These are phyloP conservation scores for Styela plicata DNA, from an alignment of 23 tunicate species.

Conservation along the genomic window DNA sequence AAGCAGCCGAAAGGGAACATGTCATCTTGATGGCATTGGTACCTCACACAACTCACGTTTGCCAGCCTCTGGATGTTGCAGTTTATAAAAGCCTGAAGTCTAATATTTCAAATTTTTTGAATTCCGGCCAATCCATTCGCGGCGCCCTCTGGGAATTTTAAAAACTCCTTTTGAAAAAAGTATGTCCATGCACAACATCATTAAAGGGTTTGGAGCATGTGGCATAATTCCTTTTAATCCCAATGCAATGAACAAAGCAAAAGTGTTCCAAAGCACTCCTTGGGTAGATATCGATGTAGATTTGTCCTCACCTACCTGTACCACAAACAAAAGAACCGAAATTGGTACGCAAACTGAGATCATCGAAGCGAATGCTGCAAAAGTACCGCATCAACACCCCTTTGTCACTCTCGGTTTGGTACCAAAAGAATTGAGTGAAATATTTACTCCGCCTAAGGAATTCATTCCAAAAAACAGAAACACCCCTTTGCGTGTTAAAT, in stretches of 20 bases:
- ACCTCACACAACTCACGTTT: background rate
- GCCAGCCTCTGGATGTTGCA: background rate
- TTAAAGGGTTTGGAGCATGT: background rate
- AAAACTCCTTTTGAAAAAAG: background rate
- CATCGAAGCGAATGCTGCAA: background rate
- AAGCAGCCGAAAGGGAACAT: background rate
- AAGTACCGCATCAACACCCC: background rate
- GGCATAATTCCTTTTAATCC: background rate
- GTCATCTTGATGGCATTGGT: background rate
- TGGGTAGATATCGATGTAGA: background rate
- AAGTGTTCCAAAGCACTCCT: background rate
- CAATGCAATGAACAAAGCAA: background rate
- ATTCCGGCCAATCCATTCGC: background rate
- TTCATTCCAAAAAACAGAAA: background rate
- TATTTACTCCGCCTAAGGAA: background rate
- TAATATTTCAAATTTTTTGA: too few relatives aligned
- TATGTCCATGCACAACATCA: background rate
- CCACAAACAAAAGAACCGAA: background rate
- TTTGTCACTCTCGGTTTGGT: background rate
- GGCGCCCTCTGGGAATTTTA: background rate
- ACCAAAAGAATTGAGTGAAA: background rate
- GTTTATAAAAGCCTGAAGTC: background rate
- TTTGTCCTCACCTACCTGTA: background rate
- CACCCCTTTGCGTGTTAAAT: too few relatives aligned
- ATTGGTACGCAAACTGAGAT: background rate